Conservation (phyloP, 1,140 invertebrate genomes). For the Orchestia grillus region DNA sequence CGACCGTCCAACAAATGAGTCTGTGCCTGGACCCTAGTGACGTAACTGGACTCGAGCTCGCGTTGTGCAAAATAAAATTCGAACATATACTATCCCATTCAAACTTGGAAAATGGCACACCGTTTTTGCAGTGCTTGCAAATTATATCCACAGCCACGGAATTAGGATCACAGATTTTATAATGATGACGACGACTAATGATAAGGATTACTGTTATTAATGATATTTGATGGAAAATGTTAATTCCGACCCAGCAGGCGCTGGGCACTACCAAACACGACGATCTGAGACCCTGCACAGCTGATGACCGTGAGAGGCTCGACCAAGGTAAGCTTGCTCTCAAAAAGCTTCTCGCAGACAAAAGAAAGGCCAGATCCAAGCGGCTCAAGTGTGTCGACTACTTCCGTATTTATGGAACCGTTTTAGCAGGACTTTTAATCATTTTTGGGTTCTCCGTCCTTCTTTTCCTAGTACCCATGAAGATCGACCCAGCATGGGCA, state of each 20-base stretch:
- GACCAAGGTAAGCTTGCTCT: slow-evolving; percentile 64
- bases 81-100: neutral
- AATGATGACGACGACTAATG: too few relatives aligned
- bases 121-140: neutral
- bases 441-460: slow-evolving; percentile 88
- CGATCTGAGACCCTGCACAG: neutral
- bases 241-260: slow-evolving; percentile 32
- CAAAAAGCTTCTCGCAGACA: slow-evolving; percentile 63
- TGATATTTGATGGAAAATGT: slow-evolving; percentile 38
- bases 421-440: slow-evolving; percentile 89
- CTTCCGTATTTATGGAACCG: slow-evolving; percentile 74
- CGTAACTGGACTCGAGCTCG: neutral
- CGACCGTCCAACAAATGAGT: neutral
- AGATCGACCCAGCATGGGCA: slow-evolving; percentile 89
- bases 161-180: neutral
- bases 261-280: neutral
- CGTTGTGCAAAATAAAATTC: neutral
- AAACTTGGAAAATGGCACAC: neutral
- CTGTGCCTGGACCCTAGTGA: too few relatives aligned
- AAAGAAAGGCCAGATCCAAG: slow-evolving; percentile 61
- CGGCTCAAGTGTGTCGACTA: slow-evolving; percentile 55
- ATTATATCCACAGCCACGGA: neutral
- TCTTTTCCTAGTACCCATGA: slow-evolving; percentile 89
- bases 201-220: neutral
- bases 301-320: slow-evolving; percentile 46